Evolutionary conservation across 2,113 vertebrate species (phyloP).

Genomic region (Thalassarche chlororhynchos): DNA sequence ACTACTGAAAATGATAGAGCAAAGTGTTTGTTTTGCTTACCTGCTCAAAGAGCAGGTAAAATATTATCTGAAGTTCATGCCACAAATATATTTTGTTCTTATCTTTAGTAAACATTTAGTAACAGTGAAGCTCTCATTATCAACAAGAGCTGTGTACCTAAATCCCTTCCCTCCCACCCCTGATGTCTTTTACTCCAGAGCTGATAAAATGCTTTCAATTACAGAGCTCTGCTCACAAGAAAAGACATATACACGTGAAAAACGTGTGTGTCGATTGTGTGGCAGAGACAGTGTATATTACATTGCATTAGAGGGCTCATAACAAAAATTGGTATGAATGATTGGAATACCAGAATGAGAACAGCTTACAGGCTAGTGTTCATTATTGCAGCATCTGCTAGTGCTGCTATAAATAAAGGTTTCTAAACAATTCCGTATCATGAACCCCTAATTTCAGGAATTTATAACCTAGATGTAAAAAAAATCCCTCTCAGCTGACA

Average conservation of each 20-base stretch:
- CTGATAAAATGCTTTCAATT: slow-evolving; percentile 63
- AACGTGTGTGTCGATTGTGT: background rate
- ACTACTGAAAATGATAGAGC: slow-evolving; percentile 6
- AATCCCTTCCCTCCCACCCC: slow-evolving; percentile 15
- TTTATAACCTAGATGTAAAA: background rate
- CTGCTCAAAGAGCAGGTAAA: slow-evolving; percentile 56
- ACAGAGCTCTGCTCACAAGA: background rate
- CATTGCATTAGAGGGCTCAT: background rate
- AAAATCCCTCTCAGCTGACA: background rate
- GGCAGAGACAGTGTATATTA: background rate
- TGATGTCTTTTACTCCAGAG: slow-evolving; percentile 43
- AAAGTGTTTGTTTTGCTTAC: slow-evolving; percentile 58
- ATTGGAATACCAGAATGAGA: slow-evolving; percentile 22
- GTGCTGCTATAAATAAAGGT: slow-evolving; percentile 35
- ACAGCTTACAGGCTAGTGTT: background rate
- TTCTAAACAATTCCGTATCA: slow-evolving; percentile 8
- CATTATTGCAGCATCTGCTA: slow-evolving; percentile 17
- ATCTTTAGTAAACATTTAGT: slow-evolving; percentile 68
- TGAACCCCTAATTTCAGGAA: background rate
- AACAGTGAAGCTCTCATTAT: slow-evolving; percentile 66
- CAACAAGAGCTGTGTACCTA: slow-evolving; percentile 49
- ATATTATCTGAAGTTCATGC: slow-evolving; percentile 65
- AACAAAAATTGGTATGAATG: slow-evolving; percentile 41
- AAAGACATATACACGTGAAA: slow-evolving; percentile 4
- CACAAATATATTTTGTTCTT: slow-evolving; percentile 64